Percentiles rank a stretch among this genome's conserved stretches.
These are phyloP conservation scores for Drosophila parabipectinata DNA, from an alignment of 1,140 invertebrate species.

Conservation along the genomic window DNA sequence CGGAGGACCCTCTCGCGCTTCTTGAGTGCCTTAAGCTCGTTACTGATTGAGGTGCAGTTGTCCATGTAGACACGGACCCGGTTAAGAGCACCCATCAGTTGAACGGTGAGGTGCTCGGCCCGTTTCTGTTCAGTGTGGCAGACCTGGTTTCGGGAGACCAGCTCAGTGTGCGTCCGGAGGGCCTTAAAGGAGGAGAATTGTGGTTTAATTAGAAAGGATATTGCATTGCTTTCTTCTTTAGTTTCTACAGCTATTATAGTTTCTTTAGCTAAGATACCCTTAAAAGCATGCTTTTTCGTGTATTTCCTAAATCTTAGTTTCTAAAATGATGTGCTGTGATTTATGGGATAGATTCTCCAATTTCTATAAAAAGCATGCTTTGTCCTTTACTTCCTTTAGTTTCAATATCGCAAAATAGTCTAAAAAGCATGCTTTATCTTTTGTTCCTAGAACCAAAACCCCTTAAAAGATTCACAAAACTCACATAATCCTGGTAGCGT, in stretches of 20 bases:
- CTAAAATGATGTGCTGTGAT: too few species aligned
- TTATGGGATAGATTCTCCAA: too few species aligned
- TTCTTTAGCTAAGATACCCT: too few species aligned
- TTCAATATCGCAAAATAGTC: too few species aligned
- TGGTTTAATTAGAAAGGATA: too few species aligned
- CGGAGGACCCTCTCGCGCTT: neutral
- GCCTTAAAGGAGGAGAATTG: neutral
- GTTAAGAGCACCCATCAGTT: neutral
- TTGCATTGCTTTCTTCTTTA: too few species aligned
- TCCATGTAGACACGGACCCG: neutral
- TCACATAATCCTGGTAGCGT: constrained; percentile 17
- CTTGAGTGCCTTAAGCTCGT: neutral
- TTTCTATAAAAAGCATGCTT: too few species aligned
- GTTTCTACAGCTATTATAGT: too few species aligned
- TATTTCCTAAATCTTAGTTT: too few species aligned
- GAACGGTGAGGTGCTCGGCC: neutral
- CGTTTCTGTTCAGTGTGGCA: neutral
- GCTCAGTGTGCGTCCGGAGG: neutral
- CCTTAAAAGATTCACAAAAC: neutral
- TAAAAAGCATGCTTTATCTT: too few species aligned
- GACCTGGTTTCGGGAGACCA: neutral
- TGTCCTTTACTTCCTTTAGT: too few species aligned
- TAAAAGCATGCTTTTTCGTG: too few species aligned
- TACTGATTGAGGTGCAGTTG: neutral
- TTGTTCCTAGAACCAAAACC: neutral